Conservation (phyloP, 2,888 invertebrate species). For the Pantelozetes paolii region DNA sequence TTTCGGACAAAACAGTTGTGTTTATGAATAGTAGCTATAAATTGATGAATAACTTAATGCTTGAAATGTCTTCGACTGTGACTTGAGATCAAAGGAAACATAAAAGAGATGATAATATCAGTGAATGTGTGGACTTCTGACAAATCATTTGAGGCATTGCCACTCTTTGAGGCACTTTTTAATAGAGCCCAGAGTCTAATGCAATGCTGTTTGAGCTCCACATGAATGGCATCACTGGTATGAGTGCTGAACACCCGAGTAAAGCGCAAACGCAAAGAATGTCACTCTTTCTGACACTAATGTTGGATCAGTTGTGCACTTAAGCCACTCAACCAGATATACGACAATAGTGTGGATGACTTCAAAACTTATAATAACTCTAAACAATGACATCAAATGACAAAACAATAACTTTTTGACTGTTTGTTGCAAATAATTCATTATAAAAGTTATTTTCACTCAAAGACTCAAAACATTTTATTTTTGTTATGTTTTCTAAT, state of each 20-base stretch:
- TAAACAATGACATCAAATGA: slow-evolving; percentile 19
- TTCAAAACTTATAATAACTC: slow-evolving; percentile 4
- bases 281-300: background rate
- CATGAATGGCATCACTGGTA: slow-evolving; percentile 18
- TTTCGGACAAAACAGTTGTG: background rate
- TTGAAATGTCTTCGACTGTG: background rate
- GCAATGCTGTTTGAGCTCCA: slow-evolving; percentile 11
- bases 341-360: background rate
- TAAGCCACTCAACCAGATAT: background rate
- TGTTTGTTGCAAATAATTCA: background rate
- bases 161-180: slow-evolving; percentile 21
- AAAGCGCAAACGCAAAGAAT: too few species aligned
- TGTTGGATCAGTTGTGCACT: background rate
- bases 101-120: slow-evolving; percentile 18
- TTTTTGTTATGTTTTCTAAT: too few species aligned
- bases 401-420: too few species aligned
- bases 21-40: background rate
- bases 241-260: background rate
- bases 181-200: background rate
- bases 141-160: slow-evolving; percentile 13
- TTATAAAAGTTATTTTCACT: background rate
- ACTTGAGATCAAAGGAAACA: background rate
- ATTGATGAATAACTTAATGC: background rate
- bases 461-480: too few species aligned
- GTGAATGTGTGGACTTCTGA: slow-evolving; percentile 9